Conservation (phyloP, 2,113 vertebrate genomes). For the human region DNA sequence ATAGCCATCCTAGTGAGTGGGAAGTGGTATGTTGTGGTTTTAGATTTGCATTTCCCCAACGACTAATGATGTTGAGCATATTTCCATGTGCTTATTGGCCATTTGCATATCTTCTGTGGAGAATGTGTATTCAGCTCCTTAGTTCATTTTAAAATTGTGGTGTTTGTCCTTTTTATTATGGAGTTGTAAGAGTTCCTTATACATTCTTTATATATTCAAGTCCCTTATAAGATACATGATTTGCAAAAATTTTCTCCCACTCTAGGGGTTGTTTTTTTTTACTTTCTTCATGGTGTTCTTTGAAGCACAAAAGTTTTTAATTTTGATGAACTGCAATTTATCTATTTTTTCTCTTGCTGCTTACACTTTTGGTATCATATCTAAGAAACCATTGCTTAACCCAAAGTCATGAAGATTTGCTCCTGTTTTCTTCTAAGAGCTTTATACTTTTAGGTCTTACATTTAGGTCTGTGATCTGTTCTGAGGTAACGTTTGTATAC, state of each 20-base stretch:
- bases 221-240: not conserved
- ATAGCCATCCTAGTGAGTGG: not conserved
- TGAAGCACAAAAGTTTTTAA: not conserved
- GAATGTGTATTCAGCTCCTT: not conserved
- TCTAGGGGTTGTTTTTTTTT: not conserved
- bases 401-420: not conserved
- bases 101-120: not conserved
- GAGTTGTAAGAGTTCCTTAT: not conserved
- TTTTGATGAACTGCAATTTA: not conserved
- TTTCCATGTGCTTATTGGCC: not conserved
- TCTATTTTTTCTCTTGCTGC: not conserved
- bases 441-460: not conserved
- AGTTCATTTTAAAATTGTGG: not conserved
- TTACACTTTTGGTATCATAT: not conserved
- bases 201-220: not conserved
- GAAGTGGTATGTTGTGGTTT: not conserved
- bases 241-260: not conserved
- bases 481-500: not conserved
- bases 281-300: not conserved
- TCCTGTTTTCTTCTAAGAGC: not conserved
- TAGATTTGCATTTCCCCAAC: not conserved
- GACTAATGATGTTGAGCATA: not conserved
- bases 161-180: not conserved
- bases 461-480: not conserved
- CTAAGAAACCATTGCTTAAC: not conserved